These are phyloP conservation scores for Calycopis cecrops DNA, from an alignment of 1,140 invertebrate species.

Conservation along the genomic window DNA sequence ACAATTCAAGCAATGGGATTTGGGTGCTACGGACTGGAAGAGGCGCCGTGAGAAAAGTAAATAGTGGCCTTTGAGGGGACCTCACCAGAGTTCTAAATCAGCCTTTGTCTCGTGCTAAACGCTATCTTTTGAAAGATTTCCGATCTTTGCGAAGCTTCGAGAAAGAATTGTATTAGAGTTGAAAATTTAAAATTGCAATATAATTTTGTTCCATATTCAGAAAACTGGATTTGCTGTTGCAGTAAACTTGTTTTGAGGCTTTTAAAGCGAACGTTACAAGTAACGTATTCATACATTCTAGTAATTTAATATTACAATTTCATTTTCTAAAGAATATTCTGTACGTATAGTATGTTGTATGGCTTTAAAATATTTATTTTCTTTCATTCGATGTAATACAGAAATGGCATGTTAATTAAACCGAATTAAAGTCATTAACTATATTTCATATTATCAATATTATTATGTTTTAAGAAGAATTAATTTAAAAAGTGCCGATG, in stretches of 20 bases:
- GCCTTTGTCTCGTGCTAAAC: conserved; percentile 67
- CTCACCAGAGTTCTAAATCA: conserved; percentile 59
- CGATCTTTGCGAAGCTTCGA: conserved; percentile 53
- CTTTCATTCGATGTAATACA: too few species aligned
- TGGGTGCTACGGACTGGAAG: conserved; percentile 39
- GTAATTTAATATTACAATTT: conserved; percentile 10
- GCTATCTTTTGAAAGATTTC: conserved; percentile 68
- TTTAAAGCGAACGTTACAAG: conserved; percentile 8
- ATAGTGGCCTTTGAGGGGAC: conserved; percentile 58
- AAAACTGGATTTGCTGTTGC: conserved; percentile 12
- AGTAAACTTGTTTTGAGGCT: conserved; percentile 14
- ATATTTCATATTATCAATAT: too few species aligned
- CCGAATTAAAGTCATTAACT: too few species aligned
- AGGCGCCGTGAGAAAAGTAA: conserved; percentile 57
- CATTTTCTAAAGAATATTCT: conserved; percentile 1
- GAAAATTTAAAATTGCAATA: conserved; percentile 34
- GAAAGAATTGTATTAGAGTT: conserved; percentile 54
- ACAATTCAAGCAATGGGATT: conserved; percentile 49
- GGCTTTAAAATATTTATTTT: too few species aligned
- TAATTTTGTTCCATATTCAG: conserved; percentile 14
- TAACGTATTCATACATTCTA: not conserved
- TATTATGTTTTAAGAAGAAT: too few species aligned
- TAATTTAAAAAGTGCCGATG: too few species aligned
- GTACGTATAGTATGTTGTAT: too few species aligned
- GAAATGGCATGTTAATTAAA: too few species aligned